phyloP scores from a whole-genome alignment of 1,140 invertebrate species.

The Cataglyphis hispanica region DNA sequence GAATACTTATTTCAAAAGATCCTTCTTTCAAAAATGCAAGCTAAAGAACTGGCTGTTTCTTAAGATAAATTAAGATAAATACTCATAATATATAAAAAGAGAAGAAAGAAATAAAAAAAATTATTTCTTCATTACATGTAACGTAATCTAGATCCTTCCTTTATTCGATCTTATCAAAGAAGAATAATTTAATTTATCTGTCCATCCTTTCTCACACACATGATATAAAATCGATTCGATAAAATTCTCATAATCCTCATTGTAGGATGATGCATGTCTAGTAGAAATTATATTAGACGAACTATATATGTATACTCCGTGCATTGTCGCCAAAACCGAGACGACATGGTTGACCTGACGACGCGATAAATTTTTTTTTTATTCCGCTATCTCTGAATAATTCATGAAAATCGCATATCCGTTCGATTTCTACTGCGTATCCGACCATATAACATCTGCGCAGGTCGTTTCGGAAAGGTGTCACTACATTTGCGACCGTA shows the following conservation, averaged over 20 bases:
- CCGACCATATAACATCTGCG: background rate
- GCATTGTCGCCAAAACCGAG: no score
- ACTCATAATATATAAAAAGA: background rate
- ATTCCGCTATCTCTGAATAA: background rate
- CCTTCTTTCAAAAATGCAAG: no score
- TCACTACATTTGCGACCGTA: background rate
- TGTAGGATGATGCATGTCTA: background rate
- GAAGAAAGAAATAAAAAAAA: background rate
- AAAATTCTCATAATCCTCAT: background rate
- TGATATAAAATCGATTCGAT: background rate
- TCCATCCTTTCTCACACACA: background rate
- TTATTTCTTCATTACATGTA: background rate
- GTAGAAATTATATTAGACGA: background rate
- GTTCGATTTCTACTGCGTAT: background rate
- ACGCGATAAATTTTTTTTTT: background rate
- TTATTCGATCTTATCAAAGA: background rate
- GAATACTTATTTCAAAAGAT: background rate
- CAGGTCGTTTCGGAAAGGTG: slow-evolving; percentile 10
- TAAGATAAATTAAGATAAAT: background rate
- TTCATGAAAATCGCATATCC: slow-evolving; percentile 29
- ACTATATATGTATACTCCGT: no score
- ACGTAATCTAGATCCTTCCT: background rate
- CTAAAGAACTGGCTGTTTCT: no score
- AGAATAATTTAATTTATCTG: background rate
- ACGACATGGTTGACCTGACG: background rate